Conservation (phyloP, 2,797 vertebrate species). For the Enteromius viviparus region DNA sequence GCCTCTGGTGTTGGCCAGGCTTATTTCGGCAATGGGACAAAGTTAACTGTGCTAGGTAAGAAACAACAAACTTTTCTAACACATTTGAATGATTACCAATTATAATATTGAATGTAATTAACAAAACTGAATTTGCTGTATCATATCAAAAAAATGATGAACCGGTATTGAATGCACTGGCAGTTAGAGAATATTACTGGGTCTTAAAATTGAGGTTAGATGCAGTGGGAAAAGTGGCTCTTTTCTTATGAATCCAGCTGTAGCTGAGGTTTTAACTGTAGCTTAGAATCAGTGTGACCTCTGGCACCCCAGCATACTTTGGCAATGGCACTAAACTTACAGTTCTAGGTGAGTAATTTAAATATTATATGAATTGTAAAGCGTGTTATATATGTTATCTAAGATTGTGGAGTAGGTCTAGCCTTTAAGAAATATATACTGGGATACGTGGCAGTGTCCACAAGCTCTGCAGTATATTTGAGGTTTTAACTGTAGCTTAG, state of each 20-base stretch:
- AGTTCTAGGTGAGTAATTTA: constrained; percentile 23
- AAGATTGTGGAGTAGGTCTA: not conserved
- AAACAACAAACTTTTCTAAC: not conserved
- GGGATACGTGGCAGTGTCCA: not conserved
- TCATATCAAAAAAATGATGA: not conserved
- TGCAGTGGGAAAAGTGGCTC: not conserved
- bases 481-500: constrained; percentile 57
- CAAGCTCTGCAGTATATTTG: not conserved
- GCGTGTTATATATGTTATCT: not conserved
- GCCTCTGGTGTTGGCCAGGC: constrained; percentile 48
- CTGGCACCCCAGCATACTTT: constrained; percentile 64
- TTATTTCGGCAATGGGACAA: constrained; percentile 71
- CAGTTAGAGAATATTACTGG: not conserved
- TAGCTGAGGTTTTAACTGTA: constrained; percentile 55
- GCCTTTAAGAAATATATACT: not conserved
- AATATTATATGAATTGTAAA: not conserved
- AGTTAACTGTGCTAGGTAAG: constrained; percentile 66
- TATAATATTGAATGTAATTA: not conserved
- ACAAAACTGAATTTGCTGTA: not conserved
- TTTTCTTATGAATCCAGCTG: constrained; percentile 1
- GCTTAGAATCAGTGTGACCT: constrained; percentile 57
- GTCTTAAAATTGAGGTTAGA: not conserved
- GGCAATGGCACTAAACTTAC: constrained; percentile 78
- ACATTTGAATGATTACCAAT: not conserved
- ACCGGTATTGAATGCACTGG: not conserved